phyloP scores from a whole-genome alignment of 2,888 invertebrate species.

The Scaeva pyrastri region DNA sequence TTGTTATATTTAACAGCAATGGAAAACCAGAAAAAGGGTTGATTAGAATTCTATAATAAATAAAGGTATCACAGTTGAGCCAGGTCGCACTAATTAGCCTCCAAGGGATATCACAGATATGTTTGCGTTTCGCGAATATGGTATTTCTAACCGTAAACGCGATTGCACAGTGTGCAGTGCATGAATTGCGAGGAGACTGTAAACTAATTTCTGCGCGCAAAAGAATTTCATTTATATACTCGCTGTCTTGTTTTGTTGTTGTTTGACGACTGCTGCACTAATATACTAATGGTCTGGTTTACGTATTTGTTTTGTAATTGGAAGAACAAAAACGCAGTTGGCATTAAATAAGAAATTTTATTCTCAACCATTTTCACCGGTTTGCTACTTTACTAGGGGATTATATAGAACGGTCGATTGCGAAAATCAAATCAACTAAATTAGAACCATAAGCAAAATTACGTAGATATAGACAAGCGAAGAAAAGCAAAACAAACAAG shows the following conservation, averaged over 20 bases:
- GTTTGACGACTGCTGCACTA: neutral
- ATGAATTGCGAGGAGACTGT: constrained; percentile 34
- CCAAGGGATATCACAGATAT: constrained; percentile 60
- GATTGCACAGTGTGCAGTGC: constrained; percentile 56
- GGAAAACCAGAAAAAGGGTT: neutral
- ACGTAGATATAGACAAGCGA: neutral
- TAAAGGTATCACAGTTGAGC: constrained; percentile 22
- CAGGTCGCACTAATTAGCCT: constrained; percentile 20
- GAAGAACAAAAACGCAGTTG: constrained; percentile 65
- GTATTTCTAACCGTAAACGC: constrained; percentile 51
- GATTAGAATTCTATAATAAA: neutral
- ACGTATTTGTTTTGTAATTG: constrained; percentile 59
- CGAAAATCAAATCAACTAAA: constrained; percentile 48
- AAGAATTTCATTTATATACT: constrained; percentile 52
- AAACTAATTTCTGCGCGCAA: constrained; percentile 50
- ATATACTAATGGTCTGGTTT: constrained; percentile 22
- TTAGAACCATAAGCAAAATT: constrained; percentile 29
- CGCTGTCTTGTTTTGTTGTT: neutral
- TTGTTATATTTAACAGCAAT: neutral
- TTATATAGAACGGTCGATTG: neutral
- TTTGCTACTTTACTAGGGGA: neutral
- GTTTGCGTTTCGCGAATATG: constrained; percentile 6
- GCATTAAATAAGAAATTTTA: constrained; percentile 58
- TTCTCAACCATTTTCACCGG: constrained; percentile 44
- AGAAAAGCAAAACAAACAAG: constrained; percentile 1